Evolutionary conservation across 2,797 vertebrate genomes (phyloP).

Genomic region (Glyptemys insculpta): DNA sequence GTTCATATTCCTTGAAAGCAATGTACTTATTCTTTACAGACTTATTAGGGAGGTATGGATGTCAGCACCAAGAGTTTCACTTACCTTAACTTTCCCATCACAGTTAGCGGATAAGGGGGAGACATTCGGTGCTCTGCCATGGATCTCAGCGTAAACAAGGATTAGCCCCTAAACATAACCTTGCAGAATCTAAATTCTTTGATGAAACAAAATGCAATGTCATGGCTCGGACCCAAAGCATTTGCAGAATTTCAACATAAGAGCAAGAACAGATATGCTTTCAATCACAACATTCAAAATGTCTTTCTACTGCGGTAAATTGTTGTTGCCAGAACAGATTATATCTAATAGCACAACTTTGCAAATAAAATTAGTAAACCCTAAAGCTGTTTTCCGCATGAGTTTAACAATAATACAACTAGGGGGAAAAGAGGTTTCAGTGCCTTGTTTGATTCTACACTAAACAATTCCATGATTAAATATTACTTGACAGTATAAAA

Average conservation of each 20-base stretch:
- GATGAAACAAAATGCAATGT: background rate
- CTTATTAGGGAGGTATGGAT: background rate
- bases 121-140: background rate
- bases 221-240: background rate
- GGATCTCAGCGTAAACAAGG: background rate
- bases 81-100: background rate
- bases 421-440: background rate
- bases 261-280: background rate
- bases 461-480: accelerated
- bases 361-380: background rate
- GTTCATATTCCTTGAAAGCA: background rate
- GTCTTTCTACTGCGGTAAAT: background rate
- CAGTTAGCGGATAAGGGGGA: background rate
- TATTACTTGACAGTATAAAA: background rate
- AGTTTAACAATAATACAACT: background rate
- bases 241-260: background rate
- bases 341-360: background rate
- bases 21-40: conserved; percentile 1
- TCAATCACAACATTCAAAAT: conserved; percentile 4
- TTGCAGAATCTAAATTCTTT: background rate
- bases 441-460: background rate
- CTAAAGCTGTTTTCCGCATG: background rate
- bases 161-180: background rate
- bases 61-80: background rate
- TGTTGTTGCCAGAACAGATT: background rate